Conservation (phyloP, 2,797 vertebrate genomes). For the Silurus aristotelis region DNA sequence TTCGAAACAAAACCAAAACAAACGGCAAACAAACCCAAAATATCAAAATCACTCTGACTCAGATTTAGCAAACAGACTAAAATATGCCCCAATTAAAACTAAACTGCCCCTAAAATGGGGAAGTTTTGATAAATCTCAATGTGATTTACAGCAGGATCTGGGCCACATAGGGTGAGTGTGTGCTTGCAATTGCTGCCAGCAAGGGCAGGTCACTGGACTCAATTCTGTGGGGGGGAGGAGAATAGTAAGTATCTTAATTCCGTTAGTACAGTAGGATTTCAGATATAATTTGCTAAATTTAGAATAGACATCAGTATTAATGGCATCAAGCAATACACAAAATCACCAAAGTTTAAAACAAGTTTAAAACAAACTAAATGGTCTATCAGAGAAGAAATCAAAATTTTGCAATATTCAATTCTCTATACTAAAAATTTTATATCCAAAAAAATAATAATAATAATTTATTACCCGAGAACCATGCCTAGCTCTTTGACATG, state of each 20-base stretch:
- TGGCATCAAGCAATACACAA: background rate
- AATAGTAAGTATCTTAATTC: background rate
- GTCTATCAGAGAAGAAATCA: background rate
- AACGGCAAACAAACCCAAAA: background rate
- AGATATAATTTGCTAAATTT: background rate
- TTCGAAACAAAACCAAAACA: background rate
- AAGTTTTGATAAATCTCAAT: background rate
- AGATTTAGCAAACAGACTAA: background rate
- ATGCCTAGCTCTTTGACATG: conserved; percentile 95
- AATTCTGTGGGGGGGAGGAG: conserved; percentile 75
- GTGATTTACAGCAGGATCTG: conserved; percentile 91
- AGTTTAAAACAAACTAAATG: background rate
- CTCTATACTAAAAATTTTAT: no score
- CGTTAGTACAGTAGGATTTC: background rate
- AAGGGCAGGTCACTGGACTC: conserved; percentile 97
- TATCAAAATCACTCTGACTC: background rate
- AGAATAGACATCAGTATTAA: background rate
- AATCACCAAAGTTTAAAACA: background rate
- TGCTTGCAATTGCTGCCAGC: conserved; percentile 94
- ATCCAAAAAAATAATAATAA: background rate
- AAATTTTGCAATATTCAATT: background rate
- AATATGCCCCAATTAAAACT: background rate
- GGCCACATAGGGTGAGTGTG: conserved; percentile 96
- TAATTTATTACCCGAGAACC: conserved; percentile 88
- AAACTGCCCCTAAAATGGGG: conserved; percentile 2